Evolutionary conservation across 2,113 vertebrate species (phyloP).

Genomic region (Xenus cinereus): DNA sequence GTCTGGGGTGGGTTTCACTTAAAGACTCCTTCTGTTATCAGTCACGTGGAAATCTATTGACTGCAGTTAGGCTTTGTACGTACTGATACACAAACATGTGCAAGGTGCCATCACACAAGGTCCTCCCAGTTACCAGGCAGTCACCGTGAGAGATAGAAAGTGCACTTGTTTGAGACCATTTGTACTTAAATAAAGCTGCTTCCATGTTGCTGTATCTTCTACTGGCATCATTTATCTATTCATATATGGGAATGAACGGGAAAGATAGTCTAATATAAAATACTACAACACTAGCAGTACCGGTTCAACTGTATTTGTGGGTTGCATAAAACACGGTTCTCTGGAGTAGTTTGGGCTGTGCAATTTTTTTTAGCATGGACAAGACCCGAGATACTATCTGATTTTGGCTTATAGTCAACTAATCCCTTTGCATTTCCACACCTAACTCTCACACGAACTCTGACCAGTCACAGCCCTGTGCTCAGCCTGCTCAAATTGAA

Average conservation of each 20-base stretch:
- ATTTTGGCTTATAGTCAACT: background rate
- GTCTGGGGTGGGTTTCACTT: background rate
- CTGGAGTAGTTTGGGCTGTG: background rate
- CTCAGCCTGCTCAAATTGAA: background rate
- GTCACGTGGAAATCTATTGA: background rate
- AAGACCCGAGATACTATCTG: background rate
- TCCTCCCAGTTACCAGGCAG: background rate
- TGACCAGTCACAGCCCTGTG: background rate
- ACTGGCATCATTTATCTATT: background rate
- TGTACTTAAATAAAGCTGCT: background rate
- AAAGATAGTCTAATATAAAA: background rate
- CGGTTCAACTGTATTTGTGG: background rate
- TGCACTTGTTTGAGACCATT: background rate
- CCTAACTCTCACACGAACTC: accelerated
- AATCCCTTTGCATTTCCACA: background rate
- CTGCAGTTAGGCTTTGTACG: background rate
- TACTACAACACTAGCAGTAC: background rate
- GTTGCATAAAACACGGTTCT: background rate
- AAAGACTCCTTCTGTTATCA: background rate
- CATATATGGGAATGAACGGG: background rate
- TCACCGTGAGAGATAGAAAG: background rate
- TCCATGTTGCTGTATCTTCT: background rate
- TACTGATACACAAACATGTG: accelerated
- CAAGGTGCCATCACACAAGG: accelerated
- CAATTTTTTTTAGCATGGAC: background rate